A percentile compares a stretch with the other conserved stretches of the same genome.
Evolutionary conservation across 2,113 vertebrate species (phyloP).

Genomic region (Salvator merianae): DNA sequence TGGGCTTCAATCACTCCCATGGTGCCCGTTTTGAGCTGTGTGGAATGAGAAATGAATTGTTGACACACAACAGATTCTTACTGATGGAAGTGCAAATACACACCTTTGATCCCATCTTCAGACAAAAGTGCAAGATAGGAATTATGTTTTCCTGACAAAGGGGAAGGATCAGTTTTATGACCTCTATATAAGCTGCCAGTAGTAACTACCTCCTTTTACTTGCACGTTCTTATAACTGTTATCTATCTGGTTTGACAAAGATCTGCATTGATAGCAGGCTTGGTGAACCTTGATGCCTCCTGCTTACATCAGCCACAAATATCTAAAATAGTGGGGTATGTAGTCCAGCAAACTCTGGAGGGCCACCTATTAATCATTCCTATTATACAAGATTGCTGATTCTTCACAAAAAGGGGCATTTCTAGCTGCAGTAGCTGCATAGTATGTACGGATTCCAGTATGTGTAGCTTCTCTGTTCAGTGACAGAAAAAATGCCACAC

Average conservation of each 20-base stretch:
- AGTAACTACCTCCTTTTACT: not conserved
- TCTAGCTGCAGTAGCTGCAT: not conserved
- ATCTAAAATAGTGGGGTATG: no score
- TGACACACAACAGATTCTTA: not conserved
- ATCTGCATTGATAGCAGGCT: not conserved
- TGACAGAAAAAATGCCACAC: not conserved
- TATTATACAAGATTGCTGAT: not conserved
- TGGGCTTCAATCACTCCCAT: constrained; percentile 8
- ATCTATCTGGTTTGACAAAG: not conserved
- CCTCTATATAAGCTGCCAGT: not conserved
- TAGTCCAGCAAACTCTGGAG: no score
- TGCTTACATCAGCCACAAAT: no score
- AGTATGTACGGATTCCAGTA: not conserved
- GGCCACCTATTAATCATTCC: no score
- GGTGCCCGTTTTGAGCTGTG: fast-evolving
- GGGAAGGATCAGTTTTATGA: not conserved
- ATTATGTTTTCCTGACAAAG: not conserved
- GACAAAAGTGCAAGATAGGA: not conserved
- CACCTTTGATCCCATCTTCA: not conserved
- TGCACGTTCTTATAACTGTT: not conserved
- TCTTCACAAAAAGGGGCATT: not conserved
- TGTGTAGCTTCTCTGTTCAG: not conserved
- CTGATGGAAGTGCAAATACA: not conserved
- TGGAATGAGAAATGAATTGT: not conserved
- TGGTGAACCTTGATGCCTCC: no score